Evolutionary conservation across 2,113 vertebrate species (phyloP).

Genomic region (Brevimyrus niger): DNA sequence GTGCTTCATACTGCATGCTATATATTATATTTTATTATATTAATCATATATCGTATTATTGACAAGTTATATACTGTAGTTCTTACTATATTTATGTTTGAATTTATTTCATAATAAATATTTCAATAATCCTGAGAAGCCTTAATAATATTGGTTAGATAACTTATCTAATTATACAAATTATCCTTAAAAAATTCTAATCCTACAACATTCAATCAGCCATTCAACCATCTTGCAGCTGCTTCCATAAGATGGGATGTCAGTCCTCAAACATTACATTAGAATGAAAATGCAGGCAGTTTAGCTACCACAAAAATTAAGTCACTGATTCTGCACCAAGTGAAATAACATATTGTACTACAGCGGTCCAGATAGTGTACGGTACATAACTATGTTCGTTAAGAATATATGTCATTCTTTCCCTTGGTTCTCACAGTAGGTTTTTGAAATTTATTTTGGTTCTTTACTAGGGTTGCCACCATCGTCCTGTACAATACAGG

Average conservation of each 20-base stretch:
- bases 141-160: background rate
- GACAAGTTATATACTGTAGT: background rate
- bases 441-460: background rate
- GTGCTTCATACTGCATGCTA: no score
- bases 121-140: background rate
- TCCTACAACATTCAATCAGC: background rate
- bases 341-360: background rate
- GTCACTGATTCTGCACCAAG: background rate
- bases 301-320: background rate
- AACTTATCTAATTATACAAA: background rate
- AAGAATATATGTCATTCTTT: background rate
- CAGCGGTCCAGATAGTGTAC: background rate
- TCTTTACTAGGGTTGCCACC: background rate
- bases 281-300: background rate
- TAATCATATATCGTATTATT: background rate
- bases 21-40: background rate
- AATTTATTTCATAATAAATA: background rate
- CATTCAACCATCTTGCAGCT: background rate
- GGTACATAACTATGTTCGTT: background rate
- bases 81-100: background rate
- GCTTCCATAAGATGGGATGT: background rate
- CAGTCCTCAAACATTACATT: background rate
- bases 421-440: background rate
- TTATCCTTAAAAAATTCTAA: background rate
- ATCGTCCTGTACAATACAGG: no score